Base-by-base conservation (phyloP, 2,113 vertebrate species). In the Glaucidium brasilianum region DNA sequence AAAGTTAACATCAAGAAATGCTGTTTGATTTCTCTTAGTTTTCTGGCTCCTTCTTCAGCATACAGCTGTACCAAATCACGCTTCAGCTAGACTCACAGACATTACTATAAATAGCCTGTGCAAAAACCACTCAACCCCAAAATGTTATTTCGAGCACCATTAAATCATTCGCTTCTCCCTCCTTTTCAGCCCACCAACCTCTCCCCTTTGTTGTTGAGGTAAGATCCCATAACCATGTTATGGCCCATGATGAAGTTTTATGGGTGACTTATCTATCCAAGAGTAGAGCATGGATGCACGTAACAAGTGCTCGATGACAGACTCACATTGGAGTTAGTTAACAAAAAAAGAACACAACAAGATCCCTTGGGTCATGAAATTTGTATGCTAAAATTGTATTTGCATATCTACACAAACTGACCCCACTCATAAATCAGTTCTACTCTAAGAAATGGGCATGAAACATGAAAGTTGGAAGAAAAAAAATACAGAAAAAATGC, bases 271-370 rank as follows among this genome's bases (percentile, higher is more conserved):
- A 20, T 6, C 9, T 8, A 76, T 16, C 30, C 58, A 68, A 25
- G 66, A 91, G 35, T 3, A 60, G 20, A 59, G 34, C n/a, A 66
- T 2, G 12, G 30, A 26, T 27, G 9, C 43, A 50, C 0, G 0
- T 59, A 62, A 78, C 25, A 55, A 91, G 60, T 7, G 19, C 6
- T 74, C 41, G 29, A 32, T 63, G 71, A 68, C 15, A 81, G 52
- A 34, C 4, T 13, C n/a, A 27, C 0, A 0, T 2, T 37, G 26
- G n/a, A 37, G 8, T 66, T 66, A 39, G 34, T 23, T 56, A 77
- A 71, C 43, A 60, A 76, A 76, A 76, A 76, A 77, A 29, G 11
- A 89, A 59, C 12, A 88, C 7, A 18, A 72, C 13, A 73, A 50
- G 45, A 66, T 9, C 26, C 59, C 22, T 17, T 18, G 50, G 19